These are phyloP conservation scores for Paracentrotus lividus DNA, from an alignment of 53 echinoderm and acorn worm genomes.

Conservation along the genomic window DNA sequence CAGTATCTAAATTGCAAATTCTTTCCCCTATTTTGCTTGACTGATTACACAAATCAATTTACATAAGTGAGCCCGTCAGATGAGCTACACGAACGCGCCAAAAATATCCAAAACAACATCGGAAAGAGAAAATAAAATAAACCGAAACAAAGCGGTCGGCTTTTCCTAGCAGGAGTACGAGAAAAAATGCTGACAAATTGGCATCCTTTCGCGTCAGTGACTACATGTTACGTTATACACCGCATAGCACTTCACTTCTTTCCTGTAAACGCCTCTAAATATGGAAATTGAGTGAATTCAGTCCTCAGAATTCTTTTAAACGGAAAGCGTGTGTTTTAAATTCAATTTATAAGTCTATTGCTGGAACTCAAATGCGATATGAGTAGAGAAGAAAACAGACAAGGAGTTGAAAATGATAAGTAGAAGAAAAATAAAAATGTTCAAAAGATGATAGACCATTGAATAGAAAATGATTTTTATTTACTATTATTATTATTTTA, in stretches of 20 bases:
- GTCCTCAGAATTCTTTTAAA: conserved; percentile 17
- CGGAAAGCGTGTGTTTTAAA: conserved; percentile 58
- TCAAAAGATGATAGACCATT: neutral
- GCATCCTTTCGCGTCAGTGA: conserved; percentile 36
- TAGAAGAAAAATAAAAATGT: neutral
- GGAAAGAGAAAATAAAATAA: neutral
- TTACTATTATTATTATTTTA: too few relatives aligned
- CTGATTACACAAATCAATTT: conserved; percentile 54
- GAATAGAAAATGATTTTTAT: too few relatives aligned
- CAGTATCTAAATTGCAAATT: conserved; percentile 38
- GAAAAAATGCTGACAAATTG: conserved; percentile 9
- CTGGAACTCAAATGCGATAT: neutral
- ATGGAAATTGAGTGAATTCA: conserved; percentile 38
- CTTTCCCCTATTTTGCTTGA: conserved; percentile 62
- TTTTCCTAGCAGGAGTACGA: neutral
- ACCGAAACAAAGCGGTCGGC: neutral
- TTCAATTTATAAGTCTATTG: conserved; percentile 40
- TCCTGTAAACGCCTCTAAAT: neutral
- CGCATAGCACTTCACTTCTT: conserved; percentile 18
- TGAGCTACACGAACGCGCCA: conserved; percentile 45
- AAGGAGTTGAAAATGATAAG: neutral
- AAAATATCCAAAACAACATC: conserved; percentile 36
- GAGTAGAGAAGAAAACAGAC: neutral
- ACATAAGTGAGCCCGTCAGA: conserved; percentile 16
- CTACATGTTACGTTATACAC: conserved; percentile 52